These are phyloP conservation scores for Orthonyx spaldingii DNA, from an alignment of 2,113 vertebrate genomes.

Conservation along the genomic window DNA sequence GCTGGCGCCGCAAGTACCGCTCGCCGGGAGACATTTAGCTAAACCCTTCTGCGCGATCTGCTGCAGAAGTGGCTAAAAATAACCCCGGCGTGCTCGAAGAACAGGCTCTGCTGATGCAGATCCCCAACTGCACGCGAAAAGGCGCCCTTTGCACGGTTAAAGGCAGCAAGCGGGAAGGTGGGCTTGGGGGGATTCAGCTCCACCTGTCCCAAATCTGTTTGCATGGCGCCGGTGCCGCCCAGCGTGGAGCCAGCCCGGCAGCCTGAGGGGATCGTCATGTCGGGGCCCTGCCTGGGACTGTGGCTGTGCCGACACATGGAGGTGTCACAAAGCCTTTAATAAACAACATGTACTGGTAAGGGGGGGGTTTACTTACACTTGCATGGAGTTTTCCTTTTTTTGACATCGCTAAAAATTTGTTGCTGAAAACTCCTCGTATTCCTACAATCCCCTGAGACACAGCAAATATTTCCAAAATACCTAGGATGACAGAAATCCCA, in stretches of 20 bases:
- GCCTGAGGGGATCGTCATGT: fast-evolving
- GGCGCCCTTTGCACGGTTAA: not conserved
- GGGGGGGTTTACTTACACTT: conserved; percentile 83
- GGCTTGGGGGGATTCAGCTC: not conserved
- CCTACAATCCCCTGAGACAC: conserved; percentile 97
- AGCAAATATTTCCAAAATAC: conserved; percentile 97
- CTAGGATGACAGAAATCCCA: conserved; percentile 86
- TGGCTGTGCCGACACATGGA: not conserved
- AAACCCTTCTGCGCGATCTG: not conserved
- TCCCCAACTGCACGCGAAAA: not conserved
- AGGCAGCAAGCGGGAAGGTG: fast-evolving
- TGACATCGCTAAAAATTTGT: conserved; percentile 98
- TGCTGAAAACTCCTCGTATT: conserved; percentile 96
- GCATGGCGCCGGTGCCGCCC: fast-evolving
- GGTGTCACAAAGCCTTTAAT: not conserved
- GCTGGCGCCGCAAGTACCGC: not conserved
- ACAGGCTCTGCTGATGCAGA: not conserved
- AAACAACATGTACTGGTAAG: conserved; percentile 12
- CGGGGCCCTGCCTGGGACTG: not conserved
- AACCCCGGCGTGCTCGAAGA: not conserved
- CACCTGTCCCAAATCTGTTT: not conserved
- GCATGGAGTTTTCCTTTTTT: conserved; percentile 95
- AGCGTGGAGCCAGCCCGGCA: fast-evolving
- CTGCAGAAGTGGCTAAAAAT: conserved; percentile 35
- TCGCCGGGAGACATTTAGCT: not conserved